Base-by-base conservation (phyloP, 2,797 vertebrate species). In the Anisognathus igniventris region DNA sequence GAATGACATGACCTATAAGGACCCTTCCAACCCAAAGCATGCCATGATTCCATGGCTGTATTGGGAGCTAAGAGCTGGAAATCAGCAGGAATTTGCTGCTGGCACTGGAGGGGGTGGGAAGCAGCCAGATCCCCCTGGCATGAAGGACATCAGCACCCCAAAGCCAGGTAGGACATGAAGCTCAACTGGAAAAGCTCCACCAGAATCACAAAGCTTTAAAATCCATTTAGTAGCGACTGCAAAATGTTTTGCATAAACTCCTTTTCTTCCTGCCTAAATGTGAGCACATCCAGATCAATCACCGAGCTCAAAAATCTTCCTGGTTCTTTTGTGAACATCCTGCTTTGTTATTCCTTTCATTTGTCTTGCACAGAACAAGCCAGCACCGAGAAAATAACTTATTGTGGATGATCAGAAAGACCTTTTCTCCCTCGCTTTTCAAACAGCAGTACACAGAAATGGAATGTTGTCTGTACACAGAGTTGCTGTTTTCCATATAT, bases 271-370 rank as follows among this genome's bases (percentile, higher is more conserved):
- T 53, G 9, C 54, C 76, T 58, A 5, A 56, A 27, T 47, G 28
- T 20, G 42, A 86, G 31, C 45, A 8, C 58, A 6, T 12, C 35
- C 64, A 76, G 88, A 81, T 86, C 86, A 73, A 48, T 86, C 60
- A 71, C 44, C 0, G 30, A 73, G 71, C 71, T 53, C n/a, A 33
- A 85, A 84, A 92, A 71, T 76, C 90, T 74, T 80, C 76, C 57
- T 33, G 31, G 16, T 53, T 82, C 90, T 76, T 95, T 78, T 60
- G 54, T 44, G 70, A 78, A 73, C 66, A 11, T 82, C 62, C 37
- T 57, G 71, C 60, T 71, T 90, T 33, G 3, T 90, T 90, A 51
- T 70, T 88, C 71, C 77, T 93, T 92, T 95, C 56, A 51, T 78
- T 70, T 83, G 72, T 77, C 76, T 68, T n/a, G 80, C 42, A 37